phyloP scores from a whole-genome alignment of 1,140 invertebrate genomes.

The Wiebesia pumilae region DNA sequence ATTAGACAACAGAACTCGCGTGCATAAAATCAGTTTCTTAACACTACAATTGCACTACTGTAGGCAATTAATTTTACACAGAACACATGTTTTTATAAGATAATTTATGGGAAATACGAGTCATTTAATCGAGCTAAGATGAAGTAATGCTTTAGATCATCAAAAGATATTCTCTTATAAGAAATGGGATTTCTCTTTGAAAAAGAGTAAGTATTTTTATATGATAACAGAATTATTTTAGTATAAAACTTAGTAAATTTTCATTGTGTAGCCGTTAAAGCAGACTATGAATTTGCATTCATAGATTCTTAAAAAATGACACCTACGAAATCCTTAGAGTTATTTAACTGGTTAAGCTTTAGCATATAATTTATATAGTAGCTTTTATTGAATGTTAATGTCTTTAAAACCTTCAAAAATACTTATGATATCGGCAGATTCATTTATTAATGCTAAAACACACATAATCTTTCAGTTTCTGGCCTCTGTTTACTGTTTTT shows the following conservation, averaged over 20 bases:
- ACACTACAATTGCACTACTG: not conserved
- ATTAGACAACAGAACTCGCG: not conserved
- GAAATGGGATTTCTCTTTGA: not conserved
- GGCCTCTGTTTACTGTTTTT: not conserved
- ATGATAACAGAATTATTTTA: no score
- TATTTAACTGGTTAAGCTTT: no score
- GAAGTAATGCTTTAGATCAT: not conserved
- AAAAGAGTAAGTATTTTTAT: not conserved
- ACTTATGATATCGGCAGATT: no score
- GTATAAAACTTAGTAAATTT: no score
- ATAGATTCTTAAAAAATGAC: no score
- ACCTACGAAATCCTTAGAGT: no score
- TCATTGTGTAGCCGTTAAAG: no score
- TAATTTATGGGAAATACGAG: not conserved
- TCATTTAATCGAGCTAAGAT: not conserved
- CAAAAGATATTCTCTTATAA: not conserved
- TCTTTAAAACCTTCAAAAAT: no score
- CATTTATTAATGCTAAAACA: not conserved
- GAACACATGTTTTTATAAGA: not conserved
- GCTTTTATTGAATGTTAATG: no score
- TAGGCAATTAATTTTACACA: not conserved
- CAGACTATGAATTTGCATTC: no score
- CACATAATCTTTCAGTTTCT: not conserved
- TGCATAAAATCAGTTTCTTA: not conserved
- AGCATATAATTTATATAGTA: no score